Evolutionary conservation across 2,888 invertebrate species (phyloP).

Genomic region (Pecten maximus): DNA sequence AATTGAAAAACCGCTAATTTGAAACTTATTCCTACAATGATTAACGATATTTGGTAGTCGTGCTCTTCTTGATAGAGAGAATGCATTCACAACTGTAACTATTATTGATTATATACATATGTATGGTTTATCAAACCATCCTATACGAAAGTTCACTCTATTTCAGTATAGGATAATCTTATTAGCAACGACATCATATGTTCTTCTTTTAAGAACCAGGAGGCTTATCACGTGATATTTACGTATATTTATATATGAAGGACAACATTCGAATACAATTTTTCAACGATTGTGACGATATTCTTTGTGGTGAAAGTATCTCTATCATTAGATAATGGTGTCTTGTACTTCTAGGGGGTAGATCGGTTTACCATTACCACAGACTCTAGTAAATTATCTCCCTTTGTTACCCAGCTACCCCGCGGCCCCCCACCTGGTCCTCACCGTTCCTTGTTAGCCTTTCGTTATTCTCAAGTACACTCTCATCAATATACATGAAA

Average conservation of each 20-base stretch:
- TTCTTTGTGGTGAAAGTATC: neutral
- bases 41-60: too few relatives aligned
- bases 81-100: too few relatives aligned
- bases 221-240: too few relatives aligned
- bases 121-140: too few relatives aligned
- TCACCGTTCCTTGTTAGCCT: neutral
- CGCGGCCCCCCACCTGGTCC: neutral
- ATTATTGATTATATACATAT: too few relatives aligned
- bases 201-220: too few relatives aligned
- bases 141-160: too few relatives aligned
- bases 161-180: too few relatives aligned
- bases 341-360: neutral
- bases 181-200: too few relatives aligned
- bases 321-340: neutral
- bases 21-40: too few relatives aligned
- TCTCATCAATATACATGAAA: constrained; percentile 35
- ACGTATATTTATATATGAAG: neutral
- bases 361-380: constrained; percentile 14
- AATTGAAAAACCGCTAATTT: too few relatives aligned
- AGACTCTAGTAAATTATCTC: neutral
- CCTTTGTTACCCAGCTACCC: neutral
- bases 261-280: neutral
- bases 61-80: too few relatives aligned
- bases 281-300: neutral
- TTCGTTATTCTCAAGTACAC: constrained; percentile 4